These are phyloP conservation scores for Chiloscyllium punctatum DNA, from an alignment of 2,797 vertebrate species.

Conservation along the genomic window DNA sequence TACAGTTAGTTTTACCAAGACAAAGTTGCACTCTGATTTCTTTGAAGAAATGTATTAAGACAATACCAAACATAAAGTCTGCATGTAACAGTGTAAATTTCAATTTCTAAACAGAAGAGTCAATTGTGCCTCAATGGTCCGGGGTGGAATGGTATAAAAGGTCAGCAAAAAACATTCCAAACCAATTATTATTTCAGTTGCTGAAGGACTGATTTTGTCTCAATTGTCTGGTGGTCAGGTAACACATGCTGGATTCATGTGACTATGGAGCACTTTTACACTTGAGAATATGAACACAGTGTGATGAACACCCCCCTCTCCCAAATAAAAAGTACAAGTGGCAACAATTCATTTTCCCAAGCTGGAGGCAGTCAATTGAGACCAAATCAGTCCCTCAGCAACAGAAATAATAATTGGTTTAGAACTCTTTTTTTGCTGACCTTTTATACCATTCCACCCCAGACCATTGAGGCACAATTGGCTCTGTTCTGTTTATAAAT, in stretches of 20 bases:
- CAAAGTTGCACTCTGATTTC: too few relatives aligned
- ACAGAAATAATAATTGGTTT: background rate
- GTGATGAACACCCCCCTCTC: background rate
- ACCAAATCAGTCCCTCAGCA: background rate
- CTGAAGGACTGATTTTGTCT: too few relatives aligned
- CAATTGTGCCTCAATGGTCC: background rate
- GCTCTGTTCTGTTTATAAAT: background rate
- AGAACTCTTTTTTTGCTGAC: background rate
- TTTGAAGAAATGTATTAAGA: background rate
- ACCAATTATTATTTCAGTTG: background rate
- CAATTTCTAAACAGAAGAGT: background rate
- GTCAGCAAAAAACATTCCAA: background rate
- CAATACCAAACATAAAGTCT: background rate
- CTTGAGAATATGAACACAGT: background rate
- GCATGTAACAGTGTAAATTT: background rate
- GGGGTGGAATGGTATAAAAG: background rate
- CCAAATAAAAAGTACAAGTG: background rate
- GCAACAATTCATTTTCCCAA: background rate
- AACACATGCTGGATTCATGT: background rate
- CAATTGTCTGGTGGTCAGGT: background rate
- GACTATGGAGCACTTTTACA: background rate
- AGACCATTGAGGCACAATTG: background rate
- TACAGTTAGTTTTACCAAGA: background rate
- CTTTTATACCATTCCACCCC: background rate
- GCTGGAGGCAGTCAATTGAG: background rate